Conservation (phyloP, 2,797 vertebrate species). For the Gymnothorax reevesii region DNA sequence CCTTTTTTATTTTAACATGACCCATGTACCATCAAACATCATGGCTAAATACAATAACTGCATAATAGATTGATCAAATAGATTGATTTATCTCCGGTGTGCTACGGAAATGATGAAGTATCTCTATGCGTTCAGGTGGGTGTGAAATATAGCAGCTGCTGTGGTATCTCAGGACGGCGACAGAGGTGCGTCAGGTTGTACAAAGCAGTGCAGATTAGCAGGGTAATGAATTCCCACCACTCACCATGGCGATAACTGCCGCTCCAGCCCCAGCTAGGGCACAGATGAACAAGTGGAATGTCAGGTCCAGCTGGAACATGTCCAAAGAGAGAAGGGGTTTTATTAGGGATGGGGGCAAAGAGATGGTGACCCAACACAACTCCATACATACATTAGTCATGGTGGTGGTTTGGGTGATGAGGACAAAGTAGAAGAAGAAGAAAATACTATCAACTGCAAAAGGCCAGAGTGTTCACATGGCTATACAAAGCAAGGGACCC, state of each 20-base stretch:
- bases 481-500: neutral
- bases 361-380: neutral
- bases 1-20: neutral
- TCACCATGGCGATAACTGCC: constrained; percentile 97
- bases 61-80: neutral
- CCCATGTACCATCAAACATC: neutral
- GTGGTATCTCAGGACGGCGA: neutral
- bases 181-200: neutral
- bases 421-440: neutral
- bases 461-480: neutral
- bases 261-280: constrained; percentile 96
- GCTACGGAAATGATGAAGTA: neutral
- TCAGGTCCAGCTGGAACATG: constrained; percentile 89
- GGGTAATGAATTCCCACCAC: constrained; percentile 33
- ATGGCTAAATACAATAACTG: neutral
- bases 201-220: constrained; percentile 11
- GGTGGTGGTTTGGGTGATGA: neutral
- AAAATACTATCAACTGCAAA: neutral
- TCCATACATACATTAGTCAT: neutral
- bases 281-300: constrained; percentile 96
- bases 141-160: neutral
- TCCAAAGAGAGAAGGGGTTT: constrained; percentile 23
- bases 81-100: neutral
- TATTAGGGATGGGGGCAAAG: neutral
- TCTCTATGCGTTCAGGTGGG: constrained; percentile 16